A percentile compares a stretch with the other conserved stretches of the same genome.
Evolutionary conservation across 2,797 vertebrate species (phyloP).

Genomic region (Garrulus glandarius): DNA sequence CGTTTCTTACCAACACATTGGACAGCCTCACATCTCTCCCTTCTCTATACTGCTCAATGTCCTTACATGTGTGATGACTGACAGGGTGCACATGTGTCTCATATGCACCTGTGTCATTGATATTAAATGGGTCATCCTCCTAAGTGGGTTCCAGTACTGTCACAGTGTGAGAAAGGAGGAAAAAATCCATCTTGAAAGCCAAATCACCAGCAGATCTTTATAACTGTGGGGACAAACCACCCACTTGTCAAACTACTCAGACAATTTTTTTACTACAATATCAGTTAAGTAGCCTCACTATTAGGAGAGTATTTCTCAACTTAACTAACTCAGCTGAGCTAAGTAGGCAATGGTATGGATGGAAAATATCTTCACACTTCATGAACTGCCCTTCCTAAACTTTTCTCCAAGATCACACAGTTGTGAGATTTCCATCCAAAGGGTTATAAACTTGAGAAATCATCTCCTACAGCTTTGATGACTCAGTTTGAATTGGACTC

Average conservation of each 20-base stretch:
- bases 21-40: background rate
- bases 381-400: background rate
- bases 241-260: background rate
- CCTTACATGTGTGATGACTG: background rate
- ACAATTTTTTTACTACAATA: background rate
- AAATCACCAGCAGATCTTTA: background rate
- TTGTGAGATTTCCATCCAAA: background rate
- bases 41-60: background rate
- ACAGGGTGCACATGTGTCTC: fast-evolving
- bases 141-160: background rate
- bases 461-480: background rate
- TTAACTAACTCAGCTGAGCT: background rate
- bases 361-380: background rate
- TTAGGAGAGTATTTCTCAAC: background rate
- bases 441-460: background rate
- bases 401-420: background rate
- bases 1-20: background rate
- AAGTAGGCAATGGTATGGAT: background rate
- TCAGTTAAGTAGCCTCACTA: background rate
- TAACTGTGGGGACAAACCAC: background rate
- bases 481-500: background rate
- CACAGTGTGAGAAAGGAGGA: background rate
- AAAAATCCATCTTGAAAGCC: background rate
- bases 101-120: background rate
- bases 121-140: background rate